Conservation (phyloP, 2,113 vertebrate species). For the Hucho hucho region DNA sequence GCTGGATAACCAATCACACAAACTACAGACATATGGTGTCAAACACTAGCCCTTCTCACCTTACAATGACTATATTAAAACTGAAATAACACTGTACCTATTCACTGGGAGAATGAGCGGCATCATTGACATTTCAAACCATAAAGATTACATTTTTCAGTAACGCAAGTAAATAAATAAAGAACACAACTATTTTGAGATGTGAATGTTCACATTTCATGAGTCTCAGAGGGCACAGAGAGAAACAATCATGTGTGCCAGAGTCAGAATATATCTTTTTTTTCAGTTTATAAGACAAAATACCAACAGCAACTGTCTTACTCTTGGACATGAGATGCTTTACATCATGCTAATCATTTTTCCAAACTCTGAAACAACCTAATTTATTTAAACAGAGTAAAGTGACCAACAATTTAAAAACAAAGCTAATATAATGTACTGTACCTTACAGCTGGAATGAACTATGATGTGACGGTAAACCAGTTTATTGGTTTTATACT, state of each 20-base stretch:
- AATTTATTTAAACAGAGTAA: not conserved
- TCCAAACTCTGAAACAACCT: not conserved
- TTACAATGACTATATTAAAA: not conserved
- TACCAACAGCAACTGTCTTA: not conserved
- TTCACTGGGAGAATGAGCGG: too few relatives aligned
- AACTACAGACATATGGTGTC: not conserved
- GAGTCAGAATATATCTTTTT: not conserved
- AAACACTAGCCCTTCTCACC: not conserved
- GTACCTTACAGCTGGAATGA: conserved; percentile 39
- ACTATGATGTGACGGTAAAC: conserved; percentile 5
- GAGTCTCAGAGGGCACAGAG: not conserved
- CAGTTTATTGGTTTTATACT: conserved; percentile 33
- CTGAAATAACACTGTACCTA: too few relatives aligned
- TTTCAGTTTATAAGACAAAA: not conserved
- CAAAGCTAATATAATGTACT: not conserved
- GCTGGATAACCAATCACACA: conserved; percentile 20
- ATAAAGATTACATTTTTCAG: not conserved
- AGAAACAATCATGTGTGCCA: not conserved
- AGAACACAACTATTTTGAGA: not conserved
- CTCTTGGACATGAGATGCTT: not conserved
- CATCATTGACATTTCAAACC: too few relatives aligned
- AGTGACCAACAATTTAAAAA: not conserved
- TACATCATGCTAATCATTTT: not conserved
- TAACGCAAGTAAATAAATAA: not conserved
- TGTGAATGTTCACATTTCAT: not conserved